Evolutionary conservation across 2,113 vertebrate genomes (phyloP).

Genomic region (Jaculus jaculus): DNA sequence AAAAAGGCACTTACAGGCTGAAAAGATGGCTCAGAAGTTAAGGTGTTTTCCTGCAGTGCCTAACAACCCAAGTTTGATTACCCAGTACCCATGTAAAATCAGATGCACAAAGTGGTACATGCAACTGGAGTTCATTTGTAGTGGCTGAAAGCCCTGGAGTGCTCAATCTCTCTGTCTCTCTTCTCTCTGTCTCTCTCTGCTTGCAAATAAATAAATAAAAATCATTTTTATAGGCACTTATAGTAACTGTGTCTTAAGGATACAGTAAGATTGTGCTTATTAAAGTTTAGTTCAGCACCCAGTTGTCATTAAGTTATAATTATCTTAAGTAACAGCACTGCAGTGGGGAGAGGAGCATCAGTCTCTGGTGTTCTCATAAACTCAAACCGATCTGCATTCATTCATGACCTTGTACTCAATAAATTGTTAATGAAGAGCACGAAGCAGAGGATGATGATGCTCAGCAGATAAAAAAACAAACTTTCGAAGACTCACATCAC

Average conservation of each 20-base stretch:
- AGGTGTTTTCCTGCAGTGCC: no score
- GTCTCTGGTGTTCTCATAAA: no score
- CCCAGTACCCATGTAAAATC: no score
- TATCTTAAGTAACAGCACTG: not conserved
- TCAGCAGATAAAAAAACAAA: not conserved
- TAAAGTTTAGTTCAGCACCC: not conserved
- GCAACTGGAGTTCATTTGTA: no score
- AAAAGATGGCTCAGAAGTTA: no score
- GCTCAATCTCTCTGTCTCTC: no score
- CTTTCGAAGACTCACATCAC: not conserved
- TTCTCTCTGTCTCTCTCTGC: no score
- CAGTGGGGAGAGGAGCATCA: no score
- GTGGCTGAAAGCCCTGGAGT: no score
- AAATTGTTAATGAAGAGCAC: not conserved
- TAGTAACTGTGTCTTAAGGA: not conserved
- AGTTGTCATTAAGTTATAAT: not conserved
- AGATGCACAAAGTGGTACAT: no score
- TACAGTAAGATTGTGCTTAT: not conserved
- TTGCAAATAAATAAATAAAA: no score
- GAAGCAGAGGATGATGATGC: not conserved
- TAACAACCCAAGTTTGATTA: no score
- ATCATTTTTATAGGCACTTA: not conserved
- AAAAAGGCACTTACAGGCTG: not conserved
- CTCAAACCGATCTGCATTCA: not conserved
- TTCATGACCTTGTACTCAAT: not conserved